Evolutionary conservation across 2,888 invertebrate genomes (phyloP).

Genomic region (Patella pellucida): DNA sequence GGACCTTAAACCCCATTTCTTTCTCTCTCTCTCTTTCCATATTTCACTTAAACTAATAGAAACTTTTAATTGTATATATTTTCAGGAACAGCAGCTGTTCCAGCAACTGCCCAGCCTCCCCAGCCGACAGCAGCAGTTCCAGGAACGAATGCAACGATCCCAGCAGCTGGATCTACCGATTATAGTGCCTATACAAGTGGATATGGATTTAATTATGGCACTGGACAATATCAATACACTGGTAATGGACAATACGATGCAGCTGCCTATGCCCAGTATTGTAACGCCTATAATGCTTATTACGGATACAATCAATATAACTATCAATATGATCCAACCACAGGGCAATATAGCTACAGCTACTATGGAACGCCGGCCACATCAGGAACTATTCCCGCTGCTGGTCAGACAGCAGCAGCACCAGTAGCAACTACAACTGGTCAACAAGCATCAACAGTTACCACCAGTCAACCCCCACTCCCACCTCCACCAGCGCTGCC

Average conservation of each 20-base stretch:
- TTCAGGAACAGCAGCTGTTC: too few relatives aligned
- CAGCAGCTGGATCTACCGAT: not conserved
- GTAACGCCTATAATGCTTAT: not conserved
- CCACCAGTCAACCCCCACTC: not conserved
- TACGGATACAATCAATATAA: not conserved
- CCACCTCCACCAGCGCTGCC: not conserved
- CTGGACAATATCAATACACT: not conserved
- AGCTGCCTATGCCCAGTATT: conserved; percentile 3
- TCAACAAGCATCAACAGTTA: not conserved
- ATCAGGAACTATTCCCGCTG: not conserved
- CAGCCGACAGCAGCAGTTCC: too few relatives aligned
- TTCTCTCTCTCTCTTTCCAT: too few relatives aligned
- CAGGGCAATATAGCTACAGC: not conserved
- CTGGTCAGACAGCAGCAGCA: not conserved
- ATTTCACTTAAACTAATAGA: too few relatives aligned
- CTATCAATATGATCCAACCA: not conserved
- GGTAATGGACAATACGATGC: not conserved
- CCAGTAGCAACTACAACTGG: not conserved
- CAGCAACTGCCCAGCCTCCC: too few relatives aligned
- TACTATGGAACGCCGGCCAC: not conserved
- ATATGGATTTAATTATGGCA: not conserved
- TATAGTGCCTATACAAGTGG: not conserved
- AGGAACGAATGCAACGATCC: too few relatives aligned
- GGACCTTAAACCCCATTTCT: too few relatives aligned
- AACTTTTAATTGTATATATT: too few relatives aligned